These are phyloP conservation scores for Atlantisia rogersi DNA, from an alignment of 2,113 vertebrate genomes.

Conservation along the genomic window DNA sequence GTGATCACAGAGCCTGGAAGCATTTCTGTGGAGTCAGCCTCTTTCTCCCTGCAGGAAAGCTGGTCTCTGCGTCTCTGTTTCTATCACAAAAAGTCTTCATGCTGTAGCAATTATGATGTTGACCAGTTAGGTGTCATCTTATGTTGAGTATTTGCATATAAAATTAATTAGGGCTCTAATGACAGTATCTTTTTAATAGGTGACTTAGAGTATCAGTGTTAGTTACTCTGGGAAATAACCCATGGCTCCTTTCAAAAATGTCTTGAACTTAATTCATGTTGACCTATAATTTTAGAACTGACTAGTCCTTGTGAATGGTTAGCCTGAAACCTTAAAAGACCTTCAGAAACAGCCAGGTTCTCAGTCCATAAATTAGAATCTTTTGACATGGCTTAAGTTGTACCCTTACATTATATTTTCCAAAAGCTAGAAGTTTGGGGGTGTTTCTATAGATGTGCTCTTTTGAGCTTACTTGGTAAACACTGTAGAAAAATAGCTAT, in stretches of 20 bases:
- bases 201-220: not conserved
- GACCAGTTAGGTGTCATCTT: not conserved
- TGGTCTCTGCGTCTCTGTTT: not conserved
- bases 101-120: not conserved
- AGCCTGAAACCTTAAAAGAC: not conserved
- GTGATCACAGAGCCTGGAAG: not conserved
- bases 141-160: not conserved
- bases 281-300: not conserved
- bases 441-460: not conserved
- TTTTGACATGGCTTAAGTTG: not conserved
- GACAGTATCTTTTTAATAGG: not conserved
- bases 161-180: not conserved
- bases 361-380: not conserved
- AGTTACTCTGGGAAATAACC: not conserved
- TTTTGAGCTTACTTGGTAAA: not conserved
- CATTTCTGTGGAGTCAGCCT: accelerated
- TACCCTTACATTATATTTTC: not conserved
- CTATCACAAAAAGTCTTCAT: not conserved
- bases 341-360: not conserved
- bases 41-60: not conserved
- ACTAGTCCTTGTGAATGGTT: not conserved
- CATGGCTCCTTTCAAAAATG: not conserved
- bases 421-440: not conserved
- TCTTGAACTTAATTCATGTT: not conserved
- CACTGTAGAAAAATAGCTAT: not conserved